Conservation (phyloP, 2,113 vertebrate species). For the Bucco capensis region DNA sequence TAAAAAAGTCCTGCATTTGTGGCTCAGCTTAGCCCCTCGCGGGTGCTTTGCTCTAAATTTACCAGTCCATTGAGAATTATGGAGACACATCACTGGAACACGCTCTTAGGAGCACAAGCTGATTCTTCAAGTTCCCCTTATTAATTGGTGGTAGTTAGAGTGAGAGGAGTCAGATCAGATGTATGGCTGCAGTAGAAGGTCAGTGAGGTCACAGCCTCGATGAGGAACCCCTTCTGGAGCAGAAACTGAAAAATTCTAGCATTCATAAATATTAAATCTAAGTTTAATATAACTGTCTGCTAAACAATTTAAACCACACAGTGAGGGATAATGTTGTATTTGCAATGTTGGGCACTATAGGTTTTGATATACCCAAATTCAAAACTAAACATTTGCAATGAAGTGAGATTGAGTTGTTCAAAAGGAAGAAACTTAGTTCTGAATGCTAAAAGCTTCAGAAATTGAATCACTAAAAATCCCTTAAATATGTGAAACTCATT, state of each 20-base stretch:
- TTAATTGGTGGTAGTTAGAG: neutral
- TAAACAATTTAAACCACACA: neutral
- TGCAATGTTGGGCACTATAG: neutral
- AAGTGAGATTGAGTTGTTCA: neutral
- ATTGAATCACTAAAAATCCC: neutral
- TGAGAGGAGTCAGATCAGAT: neutral
- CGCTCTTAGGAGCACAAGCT: neutral
- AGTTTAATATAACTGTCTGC: neutral
- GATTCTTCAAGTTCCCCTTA: neutral
- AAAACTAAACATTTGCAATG: neutral
- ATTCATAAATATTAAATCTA: neutral
- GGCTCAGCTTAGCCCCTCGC: neutral
- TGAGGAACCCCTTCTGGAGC: neutral
- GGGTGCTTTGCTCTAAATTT: neutral
- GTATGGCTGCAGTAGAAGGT: rapidly evolving
- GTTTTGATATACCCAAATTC: neutral
- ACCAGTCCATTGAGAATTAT: neutral
- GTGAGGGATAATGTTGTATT: neutral
- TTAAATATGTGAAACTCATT: neutral
- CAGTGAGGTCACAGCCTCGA: neutral
- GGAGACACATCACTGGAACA: neutral
- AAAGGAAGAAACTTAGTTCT: neutral
- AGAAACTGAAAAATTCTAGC: neutral
- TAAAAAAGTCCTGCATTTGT: neutral
- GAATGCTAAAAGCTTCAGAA: neutral